Evolutionary conservation across 2,113 vertebrate species (phyloP).

Genomic region (Lagopus muta): DNA sequence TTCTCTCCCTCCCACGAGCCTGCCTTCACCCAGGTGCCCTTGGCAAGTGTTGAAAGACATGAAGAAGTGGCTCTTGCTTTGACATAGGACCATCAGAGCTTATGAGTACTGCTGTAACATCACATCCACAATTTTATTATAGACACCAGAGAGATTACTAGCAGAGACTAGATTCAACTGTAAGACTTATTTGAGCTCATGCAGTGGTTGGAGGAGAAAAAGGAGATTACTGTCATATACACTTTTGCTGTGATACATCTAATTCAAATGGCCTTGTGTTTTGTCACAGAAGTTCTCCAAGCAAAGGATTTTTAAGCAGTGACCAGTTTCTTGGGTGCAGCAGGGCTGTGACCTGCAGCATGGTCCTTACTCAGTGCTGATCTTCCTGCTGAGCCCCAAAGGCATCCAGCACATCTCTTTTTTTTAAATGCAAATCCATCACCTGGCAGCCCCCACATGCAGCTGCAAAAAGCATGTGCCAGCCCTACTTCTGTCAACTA

Average conservation of each 20-base stretch:
- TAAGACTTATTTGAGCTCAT: background rate
- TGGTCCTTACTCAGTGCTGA: background rate
- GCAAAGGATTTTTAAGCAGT: background rate
- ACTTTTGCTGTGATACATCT: background rate
- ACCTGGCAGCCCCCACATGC: accelerated
- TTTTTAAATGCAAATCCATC: background rate
- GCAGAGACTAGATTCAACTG: background rate
- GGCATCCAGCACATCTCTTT: accelerated
- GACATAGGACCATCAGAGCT: background rate
- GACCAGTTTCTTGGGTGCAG: background rate
- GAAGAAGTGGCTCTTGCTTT: background rate
- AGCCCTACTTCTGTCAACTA: background rate
- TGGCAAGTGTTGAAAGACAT: background rate
- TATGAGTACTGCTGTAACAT: accelerated
- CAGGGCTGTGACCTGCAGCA: background rate
- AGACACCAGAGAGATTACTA: background rate
- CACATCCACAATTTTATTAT: background rate
- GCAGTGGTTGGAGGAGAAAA: accelerated
- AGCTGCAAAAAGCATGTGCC: background rate
- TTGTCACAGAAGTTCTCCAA: background rate
- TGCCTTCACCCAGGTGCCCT: background rate
- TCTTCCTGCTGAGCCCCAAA: background rate
- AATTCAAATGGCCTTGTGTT: background rate
- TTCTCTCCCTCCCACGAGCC: background rate
- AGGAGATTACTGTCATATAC: no score